Base-by-base conservation (phyloP, 2,113 vertebrate species). In the Psilopsiagon aymara region DNA sequence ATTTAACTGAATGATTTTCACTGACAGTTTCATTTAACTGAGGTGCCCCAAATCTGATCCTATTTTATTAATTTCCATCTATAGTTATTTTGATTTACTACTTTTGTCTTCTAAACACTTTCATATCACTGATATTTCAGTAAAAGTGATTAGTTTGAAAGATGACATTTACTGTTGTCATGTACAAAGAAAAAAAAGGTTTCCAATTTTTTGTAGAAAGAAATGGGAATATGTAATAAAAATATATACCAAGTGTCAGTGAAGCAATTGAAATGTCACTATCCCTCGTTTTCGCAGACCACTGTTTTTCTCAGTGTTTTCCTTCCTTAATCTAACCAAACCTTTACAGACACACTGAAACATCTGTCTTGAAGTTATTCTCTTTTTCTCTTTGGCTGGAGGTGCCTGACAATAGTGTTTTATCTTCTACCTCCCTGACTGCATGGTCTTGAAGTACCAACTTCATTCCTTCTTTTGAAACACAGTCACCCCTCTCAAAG, bases 51-150 rank as follows among this genome's bases (percentile, higher is more conserved):
- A 70, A 81, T 88, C n/a, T 52, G 49, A 64, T 86, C 49, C 83
- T 74, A 6, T 86, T 91, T 77, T 78, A 85, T 77, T 46, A 17
- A 44, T 70, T 81, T 67, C 41, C 44, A n/a, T 21, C 14, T 62
- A 31, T 17, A 69, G 29, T 67, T 88, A 67, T 59, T 82, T 87
- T 92, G 76, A 81, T 96, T 90, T 94, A 83, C 43, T 91, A 17
- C 83, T 91, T 91, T 92, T 59, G 31, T 83, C 53, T 88, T 60
- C 33, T n/a, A 83, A 55, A 77, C 63, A 20, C 44, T 70, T 81
- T 28, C 66, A 43, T 52, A 83, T 91, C 63, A 74, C n/a, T 83
- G 70, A 29, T 79, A 62, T 77, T 95, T 94, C 39, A 44, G 29
- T 51, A 64, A 35, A 82, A 29, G 13, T 62, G 43, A 51, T 73